phyloP scores from a whole-genome alignment of 2,113 vertebrate genomes.

The Lucifuga dentata region DNA sequence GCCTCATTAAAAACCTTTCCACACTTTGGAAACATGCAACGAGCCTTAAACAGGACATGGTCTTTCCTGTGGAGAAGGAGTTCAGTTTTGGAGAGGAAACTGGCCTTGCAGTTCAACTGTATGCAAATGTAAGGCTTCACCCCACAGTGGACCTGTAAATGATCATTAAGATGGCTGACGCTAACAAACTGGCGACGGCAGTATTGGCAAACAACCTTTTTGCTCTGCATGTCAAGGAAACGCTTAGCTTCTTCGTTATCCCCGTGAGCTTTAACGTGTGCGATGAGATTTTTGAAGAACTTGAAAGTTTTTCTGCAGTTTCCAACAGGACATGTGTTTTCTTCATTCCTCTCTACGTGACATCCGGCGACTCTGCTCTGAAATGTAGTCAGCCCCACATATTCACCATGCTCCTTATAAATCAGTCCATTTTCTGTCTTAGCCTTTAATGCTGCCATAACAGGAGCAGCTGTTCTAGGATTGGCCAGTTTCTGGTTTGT shows the following conservation, averaged over 20 bases:
- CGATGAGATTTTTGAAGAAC: constrained; percentile 95
- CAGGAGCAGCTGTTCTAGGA: constrained; percentile 82
- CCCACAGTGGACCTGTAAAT: constrained; percentile 97
- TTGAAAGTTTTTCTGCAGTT: constrained; percentile 94
- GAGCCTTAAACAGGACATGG: constrained; percentile 91
- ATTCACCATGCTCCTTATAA: constrained; percentile 85
- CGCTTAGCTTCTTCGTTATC: constrained; percentile 93
- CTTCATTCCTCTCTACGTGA: constrained; percentile 81
- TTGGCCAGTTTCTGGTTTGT: constrained; percentile 87
- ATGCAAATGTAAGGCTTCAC: constrained; percentile 96
- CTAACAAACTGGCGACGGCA: constrained; percentile 95
- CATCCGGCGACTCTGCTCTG: constrained; percentile 74
- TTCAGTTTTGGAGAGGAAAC: constrained; percentile 92
- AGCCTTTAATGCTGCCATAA: constrained; percentile 80
- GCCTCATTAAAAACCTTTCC: constrained; percentile 93
- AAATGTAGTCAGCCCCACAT: constrained; percentile 77
- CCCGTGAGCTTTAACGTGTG: constrained; percentile 92
- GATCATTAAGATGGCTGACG: constrained; percentile 94
- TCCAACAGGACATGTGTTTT: constrained; percentile 92
- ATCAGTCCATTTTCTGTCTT: constrained; percentile 84
- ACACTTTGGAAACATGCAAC: constrained; percentile 97
- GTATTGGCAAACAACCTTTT: constrained; percentile 98
- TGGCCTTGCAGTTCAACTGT: constrained; percentile 96
- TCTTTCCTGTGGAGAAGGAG: constrained; percentile 91
- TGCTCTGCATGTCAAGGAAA: constrained; percentile 96